A percentile compares a stretch with the other conserved stretches of the same genome.
Evolutionary conservation across 2,888 invertebrate species (phyloP).

Genomic region (Hesperia comma): DNA sequence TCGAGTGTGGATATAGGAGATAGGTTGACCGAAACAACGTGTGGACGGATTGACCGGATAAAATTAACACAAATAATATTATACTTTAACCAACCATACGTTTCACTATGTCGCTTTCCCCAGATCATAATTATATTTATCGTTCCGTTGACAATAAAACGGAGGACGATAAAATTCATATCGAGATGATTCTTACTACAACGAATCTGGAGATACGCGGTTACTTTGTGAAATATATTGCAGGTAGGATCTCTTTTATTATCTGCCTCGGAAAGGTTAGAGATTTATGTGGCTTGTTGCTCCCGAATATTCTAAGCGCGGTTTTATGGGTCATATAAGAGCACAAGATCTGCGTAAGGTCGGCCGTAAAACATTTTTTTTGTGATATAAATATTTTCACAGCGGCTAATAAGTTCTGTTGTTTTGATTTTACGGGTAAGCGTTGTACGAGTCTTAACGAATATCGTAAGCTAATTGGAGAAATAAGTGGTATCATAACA

Average conservation of each 20-base stretch:
- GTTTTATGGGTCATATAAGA: slow-evolving; percentile 21
- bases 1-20: too few relatives aligned
- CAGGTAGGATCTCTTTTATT: slow-evolving; percentile 20
- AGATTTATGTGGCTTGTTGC: slow-evolving; percentile 29
- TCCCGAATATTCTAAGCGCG: not conserved
- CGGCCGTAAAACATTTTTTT: slow-evolving; percentile 3
- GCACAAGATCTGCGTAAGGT: slow-evolving; percentile 2
- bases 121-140: not conserved
- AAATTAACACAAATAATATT: too few relatives aligned
- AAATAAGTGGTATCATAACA: too few relatives aligned
- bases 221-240: slow-evolving; percentile 1
- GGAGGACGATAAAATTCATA: slow-evolving; percentile 2
- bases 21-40: too few relatives aligned
- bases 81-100: too few relatives aligned
- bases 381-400: not conserved
- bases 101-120: too few relatives aligned
- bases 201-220: not conserved
- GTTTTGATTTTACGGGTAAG: not conserved
- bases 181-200: not conserved
- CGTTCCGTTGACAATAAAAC: not conserved
- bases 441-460: too few relatives aligned
- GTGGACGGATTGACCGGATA: too few relatives aligned
- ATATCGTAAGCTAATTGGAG: too few relatives aligned
- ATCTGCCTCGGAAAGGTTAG: slow-evolving; percentile 19
- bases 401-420: not conserved